A percentile compares a stretch with the other conserved stretches of the same genome.
Evolutionary conservation across 2,888 invertebrate genomes (phyloP).

Genomic region (Phlogophora meticulosa): DNA sequence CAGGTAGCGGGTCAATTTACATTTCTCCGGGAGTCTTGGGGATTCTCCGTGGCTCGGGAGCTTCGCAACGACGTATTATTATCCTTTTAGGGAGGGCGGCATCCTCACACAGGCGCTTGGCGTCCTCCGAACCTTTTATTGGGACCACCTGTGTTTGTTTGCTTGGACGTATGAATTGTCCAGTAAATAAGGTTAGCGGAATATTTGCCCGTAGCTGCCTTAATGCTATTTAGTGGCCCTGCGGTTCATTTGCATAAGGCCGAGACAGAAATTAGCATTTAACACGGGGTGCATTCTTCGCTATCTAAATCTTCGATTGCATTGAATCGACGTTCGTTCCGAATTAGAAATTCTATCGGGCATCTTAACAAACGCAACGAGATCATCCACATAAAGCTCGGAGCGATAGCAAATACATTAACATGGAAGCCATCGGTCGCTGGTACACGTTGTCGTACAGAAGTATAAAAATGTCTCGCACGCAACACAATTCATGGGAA

Average conservation of each 20-base stretch:
- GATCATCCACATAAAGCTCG: conserved; percentile 73
- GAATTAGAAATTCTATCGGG: conserved; percentile 79
- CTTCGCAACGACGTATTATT: conserved; percentile 90
- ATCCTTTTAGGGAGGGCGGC: conserved; percentile 91
- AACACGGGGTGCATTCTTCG: conserved; percentile 77
- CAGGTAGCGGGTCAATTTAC: conserved; percentile 88
- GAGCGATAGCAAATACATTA: conserved; percentile 77
- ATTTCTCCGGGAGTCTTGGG: conserved; percentile 86
- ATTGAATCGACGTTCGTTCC: conserved; percentile 73
- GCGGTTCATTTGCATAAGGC: conserved; percentile 85
- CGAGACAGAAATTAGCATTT: conserved; percentile 86
- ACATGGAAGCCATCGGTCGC: conserved; percentile 78
- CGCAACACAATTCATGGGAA: conserved; percentile 88
- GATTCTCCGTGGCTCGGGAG: conserved; percentile 79
- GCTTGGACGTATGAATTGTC: conserved; percentile 90
- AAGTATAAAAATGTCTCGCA: conserved; percentile 87
- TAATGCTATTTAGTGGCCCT: conserved; percentile 86
- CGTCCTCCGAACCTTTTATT: conserved; percentile 87
- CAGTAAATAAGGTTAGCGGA: conserved; percentile 90
- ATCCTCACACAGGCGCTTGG: conserved; percentile 83
- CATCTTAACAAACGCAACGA: conserved; percentile 65
- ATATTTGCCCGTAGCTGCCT: conserved; percentile 83
- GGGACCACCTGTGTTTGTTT: conserved; percentile 89
- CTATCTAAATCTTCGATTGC: conserved; percentile 74
- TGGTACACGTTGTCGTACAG: conserved; percentile 81